These are phyloP conservation scores for Mamestra brassicae DNA, from an alignment of 2,888 invertebrate species.

Conservation along the genomic window DNA sequence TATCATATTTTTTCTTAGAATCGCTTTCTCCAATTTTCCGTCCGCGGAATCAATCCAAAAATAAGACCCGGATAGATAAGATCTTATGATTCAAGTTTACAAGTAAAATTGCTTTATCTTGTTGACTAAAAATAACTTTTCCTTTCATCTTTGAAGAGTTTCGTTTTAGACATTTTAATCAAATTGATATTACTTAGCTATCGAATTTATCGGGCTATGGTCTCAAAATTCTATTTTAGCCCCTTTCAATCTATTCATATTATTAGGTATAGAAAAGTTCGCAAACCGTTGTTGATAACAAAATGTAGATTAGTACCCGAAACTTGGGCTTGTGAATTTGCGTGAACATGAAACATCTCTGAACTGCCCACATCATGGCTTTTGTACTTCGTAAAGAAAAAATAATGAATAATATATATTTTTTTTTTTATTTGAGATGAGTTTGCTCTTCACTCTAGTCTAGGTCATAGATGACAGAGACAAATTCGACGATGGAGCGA, in stretches of 20 bases:
- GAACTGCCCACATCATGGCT: neutral
- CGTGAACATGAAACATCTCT: neutral
- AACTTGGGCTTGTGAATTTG: conserved; percentile 14
- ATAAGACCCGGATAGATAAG: neutral
- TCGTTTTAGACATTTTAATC: conserved; percentile 9
- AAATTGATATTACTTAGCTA: neutral
- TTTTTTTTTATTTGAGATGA: too few relatives aligned
- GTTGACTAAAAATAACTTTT: conserved; percentile 13
- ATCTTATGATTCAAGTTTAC: conserved; percentile 4
- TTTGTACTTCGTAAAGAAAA: neutral
- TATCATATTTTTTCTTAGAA: neutral
- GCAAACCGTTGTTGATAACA: conserved; percentile 22
- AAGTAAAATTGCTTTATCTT: conserved; percentile 11
- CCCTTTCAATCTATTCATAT: neutral
- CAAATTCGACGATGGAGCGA: too few relatives aligned
- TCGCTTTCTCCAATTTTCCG: neutral
- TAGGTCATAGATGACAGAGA: too few relatives aligned
- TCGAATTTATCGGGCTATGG: neutral
- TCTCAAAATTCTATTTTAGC: conserved; percentile 2
- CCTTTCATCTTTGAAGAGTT: neutral
- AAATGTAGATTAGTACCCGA: conserved; percentile 19
- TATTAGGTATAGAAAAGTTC: conserved; percentile 11
- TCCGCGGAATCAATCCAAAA: conserved; percentile 1
- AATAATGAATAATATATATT: too few relatives aligned
- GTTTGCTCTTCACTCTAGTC: too few relatives aligned